Base-by-base conservation (phyloP, 2,113 vertebrate genomes). In the Lates calcarifer region DNA sequence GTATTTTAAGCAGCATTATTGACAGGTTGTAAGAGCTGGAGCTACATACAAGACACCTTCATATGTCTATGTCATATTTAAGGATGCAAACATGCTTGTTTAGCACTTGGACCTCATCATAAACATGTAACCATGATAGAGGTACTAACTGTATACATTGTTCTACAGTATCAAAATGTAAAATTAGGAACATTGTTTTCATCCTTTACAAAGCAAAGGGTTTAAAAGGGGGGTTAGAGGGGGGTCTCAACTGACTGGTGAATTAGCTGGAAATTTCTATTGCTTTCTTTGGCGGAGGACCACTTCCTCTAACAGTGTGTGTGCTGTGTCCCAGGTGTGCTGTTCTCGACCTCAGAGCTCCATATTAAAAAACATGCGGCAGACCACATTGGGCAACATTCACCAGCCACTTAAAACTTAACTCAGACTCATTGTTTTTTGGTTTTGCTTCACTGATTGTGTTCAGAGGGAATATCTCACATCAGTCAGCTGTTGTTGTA, bases 231-330 rank as follows among this genome's bases (percentile, higher is more conserved):
- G 33, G 58, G 57, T 67, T 33, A 26, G 55, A 72, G 87, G 91
- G 55, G 75, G 79, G 85, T 92, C 88, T 92, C 94, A 93, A 90
- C 82, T 79, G 86, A 82, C 68, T 66, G 71, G 76, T 83, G 87
- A 95, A 94, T 91, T 94, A 95, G 92, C 92, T 94, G 95, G 95
- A 97, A 96, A 95, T 94, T 95, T 92, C 93, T 95, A 62, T 95
- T 96, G 96, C 94, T 97, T 96, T 95, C 94, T 93, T 96, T 98
- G 96, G 96, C 95, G 74, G 45, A 10, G 22, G 17, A 84, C 58
- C 70, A 77, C 92, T 96, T 97, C 95, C 96, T 96, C 93, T 62
- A 89, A 76, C 85, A 92, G 92, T 91, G 87, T 92, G 87, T 93
- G 87, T 74, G 87, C 89, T 96, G 90, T 91, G 92, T 96, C 96